phyloP scores from a whole-genome alignment of 2,888 invertebrate genomes.

The Siphonodentalium dalli region DNA sequence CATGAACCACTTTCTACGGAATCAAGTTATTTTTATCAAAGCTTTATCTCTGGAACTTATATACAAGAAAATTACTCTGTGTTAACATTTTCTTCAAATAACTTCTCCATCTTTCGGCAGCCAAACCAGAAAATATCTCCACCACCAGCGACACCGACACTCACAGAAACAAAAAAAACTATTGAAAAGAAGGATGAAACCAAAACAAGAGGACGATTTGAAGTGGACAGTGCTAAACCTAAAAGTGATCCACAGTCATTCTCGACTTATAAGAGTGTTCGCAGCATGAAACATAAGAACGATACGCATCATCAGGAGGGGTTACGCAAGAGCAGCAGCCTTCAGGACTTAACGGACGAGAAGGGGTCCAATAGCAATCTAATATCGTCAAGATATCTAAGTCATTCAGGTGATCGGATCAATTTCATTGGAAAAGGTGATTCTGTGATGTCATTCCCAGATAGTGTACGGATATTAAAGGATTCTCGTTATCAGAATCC shows the following conservation, averaged over 20 bases:
- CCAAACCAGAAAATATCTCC: no score
- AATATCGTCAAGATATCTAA: constrained; percentile 44
- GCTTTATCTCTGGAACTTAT: no score
- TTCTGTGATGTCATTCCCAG: constrained; percentile 12
- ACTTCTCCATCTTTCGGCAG: no score
- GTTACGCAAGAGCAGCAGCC: constrained; percentile 58
- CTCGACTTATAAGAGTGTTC: constrained; percentile 56
- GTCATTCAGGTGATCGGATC: constrained; percentile 52
- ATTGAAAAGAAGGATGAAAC: no score
- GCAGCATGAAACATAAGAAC: constrained; percentile 60
- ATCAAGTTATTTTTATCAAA: no score
- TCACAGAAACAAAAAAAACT: no score
- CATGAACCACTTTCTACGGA: no score
- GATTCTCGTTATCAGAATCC: constrained; percentile 39
- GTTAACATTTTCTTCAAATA: no score
- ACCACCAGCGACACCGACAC: no score
- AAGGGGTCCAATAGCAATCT: constrained; percentile 31
- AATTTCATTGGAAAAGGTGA: constrained; percentile 29
- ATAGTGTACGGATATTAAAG: constrained; percentile 27
- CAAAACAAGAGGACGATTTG: constrained; percentile 29
- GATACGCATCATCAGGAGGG: constrained; percentile 57
- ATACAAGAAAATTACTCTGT: no score
- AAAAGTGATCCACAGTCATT: constrained; percentile 39
- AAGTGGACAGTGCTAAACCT: constrained; percentile 39
- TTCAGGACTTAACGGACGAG: constrained; percentile 53